phyloP scores from a whole-genome alignment of 2,888 invertebrate genomes.

The Megaustenia siamemsis region DNA sequence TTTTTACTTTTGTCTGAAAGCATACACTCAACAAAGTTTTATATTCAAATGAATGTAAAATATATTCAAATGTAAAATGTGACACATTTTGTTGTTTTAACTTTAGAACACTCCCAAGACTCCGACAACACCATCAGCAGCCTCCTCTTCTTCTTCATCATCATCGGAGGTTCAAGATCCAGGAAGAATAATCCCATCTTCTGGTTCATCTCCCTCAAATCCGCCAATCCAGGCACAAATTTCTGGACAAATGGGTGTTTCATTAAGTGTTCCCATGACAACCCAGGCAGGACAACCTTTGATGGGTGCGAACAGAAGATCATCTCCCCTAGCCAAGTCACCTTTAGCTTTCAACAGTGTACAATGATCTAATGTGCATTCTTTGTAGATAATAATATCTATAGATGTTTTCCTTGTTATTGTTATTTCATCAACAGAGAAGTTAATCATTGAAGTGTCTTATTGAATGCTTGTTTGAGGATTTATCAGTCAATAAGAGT shows the following conservation, averaged over 20 bases:
- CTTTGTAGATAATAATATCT: neutral
- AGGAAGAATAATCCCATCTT: neutral
- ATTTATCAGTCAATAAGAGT: too few species aligned
- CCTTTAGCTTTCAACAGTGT: slow-evolving; percentile 50
- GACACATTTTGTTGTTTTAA: neutral
- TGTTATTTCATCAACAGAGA: too few species aligned
- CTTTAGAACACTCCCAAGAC: slow-evolving; percentile 38
- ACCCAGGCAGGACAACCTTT: slow-evolving; percentile 6
- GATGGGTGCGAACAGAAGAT: slow-evolving; percentile 13
- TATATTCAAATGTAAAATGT: neutral
- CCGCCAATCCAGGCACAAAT: slow-evolving; percentile 10
- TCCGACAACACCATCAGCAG: slow-evolving; percentile 46
- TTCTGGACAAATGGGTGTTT: slow-evolving; percentile 7
- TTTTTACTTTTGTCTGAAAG: too few species aligned
- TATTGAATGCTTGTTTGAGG: too few species aligned
- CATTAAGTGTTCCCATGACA: slow-evolving; percentile 40
- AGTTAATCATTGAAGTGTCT: too few species aligned
- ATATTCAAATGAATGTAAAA: neutral
- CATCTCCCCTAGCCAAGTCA: slow-evolving; percentile 51
- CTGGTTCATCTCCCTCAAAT: slow-evolving; percentile 37
- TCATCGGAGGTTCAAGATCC: slow-evolving; percentile 36
- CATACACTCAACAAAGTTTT: too few species aligned
- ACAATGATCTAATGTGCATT: slow-evolving; percentile 16
- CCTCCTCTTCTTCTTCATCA: slow-evolving; percentile 39
- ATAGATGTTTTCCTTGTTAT: too few species aligned